Evolutionary conservation across 2,113 vertebrate species (phyloP).

Genomic region (Recurvirostra avosetta): DNA sequence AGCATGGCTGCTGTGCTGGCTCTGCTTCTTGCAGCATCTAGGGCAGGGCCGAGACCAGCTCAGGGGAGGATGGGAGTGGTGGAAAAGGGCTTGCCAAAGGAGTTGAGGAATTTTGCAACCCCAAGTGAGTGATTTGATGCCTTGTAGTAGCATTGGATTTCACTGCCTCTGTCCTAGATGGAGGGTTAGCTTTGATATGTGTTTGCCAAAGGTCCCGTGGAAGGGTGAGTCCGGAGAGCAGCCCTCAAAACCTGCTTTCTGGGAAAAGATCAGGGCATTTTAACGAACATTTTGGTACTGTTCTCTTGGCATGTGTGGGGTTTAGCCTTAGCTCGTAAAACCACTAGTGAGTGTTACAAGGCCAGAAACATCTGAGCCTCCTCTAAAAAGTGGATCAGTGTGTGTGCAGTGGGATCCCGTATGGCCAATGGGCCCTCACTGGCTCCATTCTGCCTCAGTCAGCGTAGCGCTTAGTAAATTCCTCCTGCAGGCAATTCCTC

Average conservation of each 20-base stretch:
- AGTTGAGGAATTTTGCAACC: background rate
- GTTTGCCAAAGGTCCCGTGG: background rate
- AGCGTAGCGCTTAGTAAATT: background rate
- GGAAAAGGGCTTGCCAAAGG: background rate
- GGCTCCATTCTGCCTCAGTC: rapidly evolving
- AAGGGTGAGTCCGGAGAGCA: background rate
- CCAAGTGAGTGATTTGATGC: background rate
- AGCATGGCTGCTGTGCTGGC: background rate
- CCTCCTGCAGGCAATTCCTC: background rate
- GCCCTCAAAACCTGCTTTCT: background rate
- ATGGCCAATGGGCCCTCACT: rapidly evolving
- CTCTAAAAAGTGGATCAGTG: background rate
- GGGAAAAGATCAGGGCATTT: background rate
- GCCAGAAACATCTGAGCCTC: background rate
- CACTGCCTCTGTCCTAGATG: background rate
- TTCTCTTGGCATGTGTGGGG: background rate
- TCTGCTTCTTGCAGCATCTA: background rate
- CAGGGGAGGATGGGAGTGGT: background rate
- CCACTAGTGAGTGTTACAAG: background rate
- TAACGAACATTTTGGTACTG: background rate
- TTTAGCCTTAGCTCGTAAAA: background rate
- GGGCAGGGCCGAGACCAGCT: background rate
- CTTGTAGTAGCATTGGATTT: background rate
- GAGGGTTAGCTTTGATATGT: background rate
- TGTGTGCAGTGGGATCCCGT: background rate